phyloP scores from a whole-genome alignment of 2,797 vertebrate genomes.

The Falco biarmicus region DNA sequence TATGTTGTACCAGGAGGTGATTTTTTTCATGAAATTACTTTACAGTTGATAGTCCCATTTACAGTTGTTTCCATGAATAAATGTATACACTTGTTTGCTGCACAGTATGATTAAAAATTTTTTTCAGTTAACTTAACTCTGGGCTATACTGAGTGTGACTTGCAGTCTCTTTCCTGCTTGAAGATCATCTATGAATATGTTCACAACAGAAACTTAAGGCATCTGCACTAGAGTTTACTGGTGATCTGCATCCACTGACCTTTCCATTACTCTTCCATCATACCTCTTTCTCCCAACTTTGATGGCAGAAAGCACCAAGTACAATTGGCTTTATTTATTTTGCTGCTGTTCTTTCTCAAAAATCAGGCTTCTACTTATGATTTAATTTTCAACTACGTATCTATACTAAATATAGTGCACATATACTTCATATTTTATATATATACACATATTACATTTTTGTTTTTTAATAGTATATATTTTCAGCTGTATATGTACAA shows the following conservation, averaged over 20 bases:
- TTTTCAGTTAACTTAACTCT: not conserved
- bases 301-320: not conserved
- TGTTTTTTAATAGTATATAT: too few relatives aligned
- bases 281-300: not conserved
- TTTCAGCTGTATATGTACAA: too few relatives aligned
- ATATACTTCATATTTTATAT: too few relatives aligned
- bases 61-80: not conserved
- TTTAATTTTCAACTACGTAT: not conserved
- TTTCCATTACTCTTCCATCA: not conserved
- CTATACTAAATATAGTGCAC: too few relatives aligned
- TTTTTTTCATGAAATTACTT: not conserved
- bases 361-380: not conserved
- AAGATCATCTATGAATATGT: not conserved
- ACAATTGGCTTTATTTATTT: not conserved
- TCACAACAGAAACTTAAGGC: not conserved
- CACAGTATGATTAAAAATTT: not conserved
- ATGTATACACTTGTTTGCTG: not conserved
- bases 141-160: not conserved
- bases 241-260: not conserved
- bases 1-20: not conserved
- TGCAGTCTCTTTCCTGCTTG: not conserved
- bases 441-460: too few relatives aligned
- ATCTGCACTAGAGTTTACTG: not conserved
- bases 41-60: not conserved
- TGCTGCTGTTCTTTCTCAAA: not conserved